Percentiles rank a stretch among this genome's conserved stretches.
Conservation (phyloP, 2,113 vertebrate genomes). For the Gymnogyps californianus region DNA sequence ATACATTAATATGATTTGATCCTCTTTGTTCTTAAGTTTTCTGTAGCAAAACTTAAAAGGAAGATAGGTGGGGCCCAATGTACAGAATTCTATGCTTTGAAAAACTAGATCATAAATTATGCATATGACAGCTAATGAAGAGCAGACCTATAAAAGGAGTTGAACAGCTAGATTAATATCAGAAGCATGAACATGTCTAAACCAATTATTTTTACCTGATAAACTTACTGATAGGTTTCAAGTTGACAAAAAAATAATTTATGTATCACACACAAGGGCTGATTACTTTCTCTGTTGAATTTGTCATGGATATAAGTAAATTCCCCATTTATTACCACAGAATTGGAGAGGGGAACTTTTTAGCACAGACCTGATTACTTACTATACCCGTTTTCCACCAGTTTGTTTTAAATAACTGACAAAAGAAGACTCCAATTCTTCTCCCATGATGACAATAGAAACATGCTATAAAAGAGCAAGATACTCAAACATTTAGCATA, state of each 20-base stretch:
- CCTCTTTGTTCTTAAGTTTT: background rate
- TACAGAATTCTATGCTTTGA: background rate
- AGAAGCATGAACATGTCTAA: background rate
- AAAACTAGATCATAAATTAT: constrained; percentile 29
- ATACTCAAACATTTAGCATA: background rate
- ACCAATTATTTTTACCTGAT: background rate
- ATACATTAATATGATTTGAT: background rate
- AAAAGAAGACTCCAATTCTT: background rate
- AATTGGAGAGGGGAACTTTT: background rate
- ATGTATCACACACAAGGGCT: background rate
- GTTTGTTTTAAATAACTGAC: background rate
- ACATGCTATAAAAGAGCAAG: background rate
- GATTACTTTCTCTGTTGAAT: constrained; percentile 31
- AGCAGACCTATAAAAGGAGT: background rate
- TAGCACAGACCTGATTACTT: background rate
- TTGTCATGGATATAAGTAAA: constrained; percentile 1
- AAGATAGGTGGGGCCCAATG: background rate
- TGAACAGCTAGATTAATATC: background rate
- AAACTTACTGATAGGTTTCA: constrained; percentile 6
- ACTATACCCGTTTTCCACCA: background rate
- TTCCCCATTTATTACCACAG: constrained; percentile 8
- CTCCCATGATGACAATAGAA: background rate
- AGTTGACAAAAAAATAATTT: background rate
- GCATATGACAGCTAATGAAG: background rate
- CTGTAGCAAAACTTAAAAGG: background rate